phyloP scores from a whole-genome alignment of 2,888 invertebrate species.

The Orthosia cruda region DNA sequence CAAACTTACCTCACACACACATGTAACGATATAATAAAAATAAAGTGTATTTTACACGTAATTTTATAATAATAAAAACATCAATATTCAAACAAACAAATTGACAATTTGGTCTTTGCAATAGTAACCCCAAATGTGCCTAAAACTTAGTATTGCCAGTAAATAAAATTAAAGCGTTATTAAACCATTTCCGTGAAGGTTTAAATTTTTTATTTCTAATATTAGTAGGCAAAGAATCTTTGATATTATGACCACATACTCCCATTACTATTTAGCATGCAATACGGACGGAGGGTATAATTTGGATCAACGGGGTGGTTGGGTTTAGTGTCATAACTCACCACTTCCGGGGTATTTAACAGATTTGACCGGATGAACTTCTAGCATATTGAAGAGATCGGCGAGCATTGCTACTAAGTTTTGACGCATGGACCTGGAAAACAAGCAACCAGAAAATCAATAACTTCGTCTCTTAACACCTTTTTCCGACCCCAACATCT shows the following conservation, averaged over 20 bases:
- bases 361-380: slow-evolving; percentile 97
- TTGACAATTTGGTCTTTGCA: slow-evolving; percentile 58
- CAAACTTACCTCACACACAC: slow-evolving; percentile 75
- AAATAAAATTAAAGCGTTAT: slow-evolving; percentile 79
- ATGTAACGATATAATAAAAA: slow-evolving; percentile 50
- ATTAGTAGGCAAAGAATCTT: slow-evolving; percentile 86
- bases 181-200: slow-evolving; percentile 73
- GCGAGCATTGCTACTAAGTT: slow-evolving; percentile 98
- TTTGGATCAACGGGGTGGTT: slow-evolving; percentile 52
- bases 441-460: slow-evolving; percentile 20
- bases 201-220: slow-evolving; percentile 66
- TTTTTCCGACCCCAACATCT: neutral
- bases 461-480: neutral
- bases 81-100: slow-evolving; percentile 51
- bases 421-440: slow-evolving; percentile 96
- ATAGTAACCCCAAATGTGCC: slow-evolving; percentile 62
- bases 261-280: slow-evolving; percentile 89
- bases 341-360: slow-evolving; percentile 96
- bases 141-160: slow-evolving; percentile 66
- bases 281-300: slow-evolving; percentile 77
- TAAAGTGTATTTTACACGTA: slow-evolving; percentile 71
- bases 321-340: slow-evolving; percentile 76
- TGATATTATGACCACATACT: slow-evolving; percentile 92
- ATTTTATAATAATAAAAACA: slow-evolving; percentile 52
- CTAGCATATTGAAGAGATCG: slow-evolving; percentile 98